These are phyloP conservation scores for Mya arenaria DNA, from an alignment of 1,140 invertebrate species.

Conservation along the genomic window DNA sequence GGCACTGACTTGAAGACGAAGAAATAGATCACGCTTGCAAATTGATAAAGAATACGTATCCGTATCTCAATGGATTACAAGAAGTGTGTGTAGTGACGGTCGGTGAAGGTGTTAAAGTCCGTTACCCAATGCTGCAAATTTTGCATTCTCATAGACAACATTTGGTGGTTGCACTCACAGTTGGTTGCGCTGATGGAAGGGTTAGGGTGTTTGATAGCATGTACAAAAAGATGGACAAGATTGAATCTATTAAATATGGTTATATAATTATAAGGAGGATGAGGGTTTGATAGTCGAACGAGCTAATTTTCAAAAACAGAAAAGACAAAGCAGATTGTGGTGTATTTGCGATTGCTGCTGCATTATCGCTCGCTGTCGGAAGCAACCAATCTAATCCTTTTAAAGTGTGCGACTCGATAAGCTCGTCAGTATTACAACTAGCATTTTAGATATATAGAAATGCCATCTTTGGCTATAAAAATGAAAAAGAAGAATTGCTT, in stretches of 20 bases:
- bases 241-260: neutral
- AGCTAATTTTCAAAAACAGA: slow-evolving; percentile 39
- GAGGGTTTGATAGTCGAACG: neutral
- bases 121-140: slow-evolving; percentile 24
- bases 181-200: neutral
- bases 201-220: slow-evolving; percentile 40
- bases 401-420: too few relatives aligned
- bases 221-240: neutral
- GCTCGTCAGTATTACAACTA: neutral
- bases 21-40: slow-evolving; percentile 19
- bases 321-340: slow-evolving; percentile 36
- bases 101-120: neutral
- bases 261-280: neutral
- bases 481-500: neutral
- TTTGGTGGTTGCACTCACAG: slow-evolving; percentile 18
- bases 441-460: neutral
- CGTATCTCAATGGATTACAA: slow-evolving; percentile 25
- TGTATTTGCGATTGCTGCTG: slow-evolving; percentile 40
- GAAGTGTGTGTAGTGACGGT: slow-evolving; percentile 22
- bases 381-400: neutral
- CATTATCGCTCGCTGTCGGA: slow-evolving; percentile 21
- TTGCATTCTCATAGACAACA: slow-evolving; percentile 31
- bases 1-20: slow-evolving; percentile 30
- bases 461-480: neutral
- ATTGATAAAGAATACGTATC: slow-evolving; percentile 10